phyloP scores from a whole-genome alignment of 2,888 invertebrate species.

The Mythimna albipuncta region DNA sequence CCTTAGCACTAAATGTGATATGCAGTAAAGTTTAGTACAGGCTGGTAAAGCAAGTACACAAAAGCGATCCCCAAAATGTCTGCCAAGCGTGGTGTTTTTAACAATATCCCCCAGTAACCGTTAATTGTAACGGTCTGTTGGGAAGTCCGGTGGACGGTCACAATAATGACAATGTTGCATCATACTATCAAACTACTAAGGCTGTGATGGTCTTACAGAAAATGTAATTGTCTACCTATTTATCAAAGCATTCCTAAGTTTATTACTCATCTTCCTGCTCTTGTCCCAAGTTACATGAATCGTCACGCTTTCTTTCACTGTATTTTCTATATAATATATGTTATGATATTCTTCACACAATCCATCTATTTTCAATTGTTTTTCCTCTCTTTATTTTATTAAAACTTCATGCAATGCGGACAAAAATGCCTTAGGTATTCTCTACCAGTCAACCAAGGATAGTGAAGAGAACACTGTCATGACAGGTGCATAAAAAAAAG shows the following conservation, averaged over 20 bases:
- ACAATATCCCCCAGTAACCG: constrained; percentile 35
- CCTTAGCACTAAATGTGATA: not conserved
- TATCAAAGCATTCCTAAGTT: too few species aligned
- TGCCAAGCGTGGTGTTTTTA: constrained; percentile 30
- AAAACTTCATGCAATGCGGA: too few species aligned
- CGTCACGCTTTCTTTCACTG: not conserved
- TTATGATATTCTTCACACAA: not conserved
- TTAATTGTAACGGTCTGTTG: constrained; percentile 47
- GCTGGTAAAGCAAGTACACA: not conserved
- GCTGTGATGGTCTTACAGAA: not conserved
- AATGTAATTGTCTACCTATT: too few species aligned
- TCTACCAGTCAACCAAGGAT: too few species aligned
- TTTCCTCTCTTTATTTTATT: not conserved
- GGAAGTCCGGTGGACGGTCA: constrained; percentile 40
- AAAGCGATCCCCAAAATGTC: not conserved
- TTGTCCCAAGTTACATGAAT: too few species aligned
- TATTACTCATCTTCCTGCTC: too few species aligned
- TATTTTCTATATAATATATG: not conserved
- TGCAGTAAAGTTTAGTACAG: not conserved
- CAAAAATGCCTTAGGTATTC: too few species aligned
- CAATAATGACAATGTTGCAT: constrained; percentile 29
- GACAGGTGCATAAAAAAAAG: too few species aligned
- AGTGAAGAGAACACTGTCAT: too few species aligned
- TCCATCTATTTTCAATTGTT: not conserved
- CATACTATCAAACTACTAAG: constrained; percentile 11